phyloP scores from a whole-genome alignment of 2,797 vertebrate genomes.

The Sciurus vulgaris region DNA sequence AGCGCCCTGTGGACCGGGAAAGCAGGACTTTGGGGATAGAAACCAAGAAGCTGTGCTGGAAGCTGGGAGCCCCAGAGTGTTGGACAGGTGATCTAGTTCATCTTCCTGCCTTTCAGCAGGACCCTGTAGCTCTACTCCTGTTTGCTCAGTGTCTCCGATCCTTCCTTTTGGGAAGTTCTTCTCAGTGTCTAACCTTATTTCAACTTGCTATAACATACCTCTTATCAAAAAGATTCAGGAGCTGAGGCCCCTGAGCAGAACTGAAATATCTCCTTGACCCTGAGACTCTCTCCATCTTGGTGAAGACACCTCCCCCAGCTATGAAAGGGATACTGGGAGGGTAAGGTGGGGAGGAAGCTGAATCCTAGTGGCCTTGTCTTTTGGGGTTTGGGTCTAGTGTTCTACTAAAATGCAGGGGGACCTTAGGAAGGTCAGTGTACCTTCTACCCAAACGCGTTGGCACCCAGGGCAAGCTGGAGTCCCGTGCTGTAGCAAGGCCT shows the following conservation, averaged over 20 bases:
- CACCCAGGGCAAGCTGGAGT: neutral
- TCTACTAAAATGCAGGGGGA: neutral
- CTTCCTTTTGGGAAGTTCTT: constrained; percentile 51
- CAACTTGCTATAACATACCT: neutral
- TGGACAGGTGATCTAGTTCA: neutral
- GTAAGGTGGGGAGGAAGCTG: neutral
- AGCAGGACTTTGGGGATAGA: neutral
- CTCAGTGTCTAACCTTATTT: constrained; percentile 16
- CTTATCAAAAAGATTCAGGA: constrained; percentile 17
- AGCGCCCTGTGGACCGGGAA: neutral
- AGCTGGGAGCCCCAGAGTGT: neutral
- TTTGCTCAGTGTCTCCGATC: neutral
- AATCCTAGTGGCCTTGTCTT: neutral
- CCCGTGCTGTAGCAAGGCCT: neutral
- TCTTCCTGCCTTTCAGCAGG: neutral
- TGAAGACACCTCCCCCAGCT: neutral
- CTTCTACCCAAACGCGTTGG: neutral
- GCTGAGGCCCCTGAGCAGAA: neutral
- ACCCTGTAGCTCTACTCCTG: too few species aligned
- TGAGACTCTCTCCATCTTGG: neutral
- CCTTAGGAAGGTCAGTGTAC: neutral
- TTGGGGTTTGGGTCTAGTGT: neutral
- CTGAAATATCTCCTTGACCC: constrained; percentile 10
- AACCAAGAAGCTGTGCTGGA: neutral
- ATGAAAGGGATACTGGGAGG: neutral